Base-by-base conservation (phyloP, 2,888 invertebrate genomes). In the Boloria selene region DNA sequence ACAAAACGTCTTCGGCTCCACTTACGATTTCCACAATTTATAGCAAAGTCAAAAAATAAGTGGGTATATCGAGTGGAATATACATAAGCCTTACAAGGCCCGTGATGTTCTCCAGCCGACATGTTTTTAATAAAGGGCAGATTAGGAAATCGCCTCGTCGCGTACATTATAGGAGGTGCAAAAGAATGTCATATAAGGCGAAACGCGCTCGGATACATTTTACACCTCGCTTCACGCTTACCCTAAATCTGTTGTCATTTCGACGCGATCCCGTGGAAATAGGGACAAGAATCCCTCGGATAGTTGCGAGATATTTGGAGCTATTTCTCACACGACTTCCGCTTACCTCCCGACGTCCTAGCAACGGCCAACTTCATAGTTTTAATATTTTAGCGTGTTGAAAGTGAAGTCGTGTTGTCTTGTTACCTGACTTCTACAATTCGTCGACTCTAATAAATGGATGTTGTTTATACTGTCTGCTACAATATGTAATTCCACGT, bases 241-340 rank as follows among this genome's bases (percentile, higher is more conserved):
- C 85, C 89, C 87, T 87, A 89, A 90, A 90, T 90, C 90, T 90
- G 89, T 90, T 90, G 91, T 91, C 90, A 90, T 90, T 90, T 88
- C 76, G 87, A 78, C 79, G 81, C 86, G 86, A 90, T 89, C 89
- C 88, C 85, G 81, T 81, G 80, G 83, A 87, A 88, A 87, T 87
- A 84, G 86, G 89, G 87, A 77, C 83, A 82, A 75, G 84, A 84
- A 87, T 87, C 88, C 86, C 82, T 81, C 79, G 86, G 85, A 87
- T 86, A 88, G 84, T 88, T 85, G 82, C 82, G 77, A 87, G 83
- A 87, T 87, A 89, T 91, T 91, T 76, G 83, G 75, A 79, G 85
- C 87, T 86, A 90, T 90, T 90, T 86, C 84, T 90, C 88, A 89
- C 89, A 80, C 83, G 83, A 81, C 77, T 79, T 78, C 78, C 78